These are phyloP conservation scores for Lasioglossum morio DNA, from an alignment of 2,888 invertebrate species.

Conservation along the genomic window DNA sequence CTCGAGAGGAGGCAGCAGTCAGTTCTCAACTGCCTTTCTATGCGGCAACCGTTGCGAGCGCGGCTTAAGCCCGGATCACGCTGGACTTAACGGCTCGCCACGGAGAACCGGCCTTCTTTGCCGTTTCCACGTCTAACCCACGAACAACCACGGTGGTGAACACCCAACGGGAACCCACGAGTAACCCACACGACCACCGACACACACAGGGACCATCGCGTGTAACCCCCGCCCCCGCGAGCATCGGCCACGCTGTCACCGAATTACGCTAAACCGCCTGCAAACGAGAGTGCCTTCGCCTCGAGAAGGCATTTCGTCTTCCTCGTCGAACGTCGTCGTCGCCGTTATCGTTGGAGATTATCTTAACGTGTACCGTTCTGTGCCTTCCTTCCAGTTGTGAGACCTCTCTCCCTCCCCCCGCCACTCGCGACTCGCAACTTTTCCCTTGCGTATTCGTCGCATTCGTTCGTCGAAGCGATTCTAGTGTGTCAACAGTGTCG, in stretches of 20 bases:
- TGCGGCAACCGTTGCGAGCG: slow-evolving; percentile 81
- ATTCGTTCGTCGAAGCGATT: background rate
- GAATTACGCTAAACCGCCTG: slow-evolving; percentile 8
- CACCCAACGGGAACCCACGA: background rate
- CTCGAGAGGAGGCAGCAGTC: slow-evolving; percentile 79
- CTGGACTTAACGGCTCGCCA: slow-evolving; percentile 78
- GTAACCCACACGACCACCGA: background rate
- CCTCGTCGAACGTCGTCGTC: slow-evolving; percentile 17
- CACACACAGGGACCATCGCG: slow-evolving; percentile 28
- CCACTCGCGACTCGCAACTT: too few relatives aligned
- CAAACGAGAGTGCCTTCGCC: slow-evolving; percentile 24
- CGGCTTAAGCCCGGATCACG: slow-evolving; percentile 79
- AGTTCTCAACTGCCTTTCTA: slow-evolving; percentile 83
- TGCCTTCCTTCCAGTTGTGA: background rate
- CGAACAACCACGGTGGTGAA: background rate
- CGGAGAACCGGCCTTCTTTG: slow-evolving; percentile 63
- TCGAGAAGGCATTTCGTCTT: slow-evolving; percentile 32
- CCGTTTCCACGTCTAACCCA: background rate
- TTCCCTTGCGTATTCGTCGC: background rate
- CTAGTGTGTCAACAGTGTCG: slow-evolving; percentile 18
- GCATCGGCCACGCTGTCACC: slow-evolving; percentile 30
- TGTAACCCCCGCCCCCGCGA: slow-evolving; percentile 13
- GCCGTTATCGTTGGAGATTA: background rate
- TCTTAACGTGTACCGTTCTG: slow-evolving; percentile 49
- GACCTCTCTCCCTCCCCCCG: background rate